Base-by-base conservation (phyloP, 2,113 vertebrate species). In the Brachirus orientalis region DNA sequence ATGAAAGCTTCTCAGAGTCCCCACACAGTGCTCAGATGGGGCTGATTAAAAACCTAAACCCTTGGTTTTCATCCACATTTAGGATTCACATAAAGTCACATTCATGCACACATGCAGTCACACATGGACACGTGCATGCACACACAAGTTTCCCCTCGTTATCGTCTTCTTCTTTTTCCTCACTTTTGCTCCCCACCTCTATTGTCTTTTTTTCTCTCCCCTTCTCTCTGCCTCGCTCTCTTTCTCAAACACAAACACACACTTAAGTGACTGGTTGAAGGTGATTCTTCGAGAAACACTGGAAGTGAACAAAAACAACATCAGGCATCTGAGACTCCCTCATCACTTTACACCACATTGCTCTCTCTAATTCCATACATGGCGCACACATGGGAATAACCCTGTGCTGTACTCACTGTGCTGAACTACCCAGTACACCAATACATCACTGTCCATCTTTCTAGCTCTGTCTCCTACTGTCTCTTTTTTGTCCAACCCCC, bases 1-100 rank as follows among this genome's bases (percentile, higher is more conserved):
- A 86, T 90, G 85, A 90, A 91, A 91, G 88, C 79, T 77, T 87
- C 83, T 90, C 83, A 38, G 62, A 86, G 84, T 89, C 82, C 74
- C 84, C 76, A 56, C 78, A 78, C 88, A 86, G 77, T n/a, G 52
- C 84, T 91, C 81, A 86, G 87, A 90, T 88, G 86, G 84, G 87
- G 86, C 88, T 91, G 87, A 91, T 91, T 90, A 89, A 90, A 86
- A 83, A 89, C 79, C 79, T 84, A 85, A 85, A 87, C 80, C 83
- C 79, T 85, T 85, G 83, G 75, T 89, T 86, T 90, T 86, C 74
- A 86, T 83, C 85, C 83, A 78, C 83, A 76, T 87, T 85, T 82
- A 70, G 68, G 66, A 85, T 80, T 84, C 79, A 83, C 78, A 72
- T 78, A 37, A 63, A 85, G 57, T 77, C 76, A 45, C 58, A 69